Percentiles rank a stretch among this genome's conserved stretches.
These are phyloP conservation scores for Eulemur coronatus DNA, from an alignment of 2,797 vertebrate species.

Conservation along the genomic window DNA sequence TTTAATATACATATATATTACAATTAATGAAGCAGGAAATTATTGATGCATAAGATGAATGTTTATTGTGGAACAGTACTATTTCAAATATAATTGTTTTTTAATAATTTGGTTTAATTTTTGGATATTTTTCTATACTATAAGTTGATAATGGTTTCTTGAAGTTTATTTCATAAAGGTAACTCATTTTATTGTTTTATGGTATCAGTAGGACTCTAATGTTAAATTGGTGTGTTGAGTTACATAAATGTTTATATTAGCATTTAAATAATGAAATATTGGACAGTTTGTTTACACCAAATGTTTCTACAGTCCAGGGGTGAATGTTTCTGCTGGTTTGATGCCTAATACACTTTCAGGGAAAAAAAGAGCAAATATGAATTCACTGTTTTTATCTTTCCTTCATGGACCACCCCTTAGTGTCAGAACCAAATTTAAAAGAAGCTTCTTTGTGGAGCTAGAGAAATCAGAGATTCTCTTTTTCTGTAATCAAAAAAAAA, in stretches of 20 bases:
- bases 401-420: conserved; percentile 37
- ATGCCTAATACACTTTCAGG: conserved; percentile 49
- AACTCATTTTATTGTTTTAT: conserved; percentile 78
- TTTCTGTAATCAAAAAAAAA: conserved; percentile 34
- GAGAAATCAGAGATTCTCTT: conserved; percentile 65
- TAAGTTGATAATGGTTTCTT: conserved; percentile 81
- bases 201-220: conserved; percentile 68
- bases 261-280: conserved; percentile 80
- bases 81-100: conserved; percentile 65
- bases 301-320: conserved; percentile 60
- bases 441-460: conserved; percentile 53
- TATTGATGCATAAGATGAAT: conserved; percentile 63
- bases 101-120: conserved; percentile 77
- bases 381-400: conserved; percentile 48
- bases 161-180: conserved; percentile 72
- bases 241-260: conserved; percentile 70
- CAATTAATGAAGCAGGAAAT: conserved; percentile 67
- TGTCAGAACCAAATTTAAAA: conserved; percentile 57
- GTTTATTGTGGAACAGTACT: conserved; percentile 73
- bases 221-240: conserved; percentile 65
- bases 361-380: conserved; percentile 47
- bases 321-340: conserved; percentile 67
- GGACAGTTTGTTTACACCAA: conserved; percentile 61
- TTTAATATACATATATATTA: conserved; percentile 47
- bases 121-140: conserved; percentile 67